Conservation (phyloP, 2,113 vertebrate species). For the Pollachius pollachius region DNA sequence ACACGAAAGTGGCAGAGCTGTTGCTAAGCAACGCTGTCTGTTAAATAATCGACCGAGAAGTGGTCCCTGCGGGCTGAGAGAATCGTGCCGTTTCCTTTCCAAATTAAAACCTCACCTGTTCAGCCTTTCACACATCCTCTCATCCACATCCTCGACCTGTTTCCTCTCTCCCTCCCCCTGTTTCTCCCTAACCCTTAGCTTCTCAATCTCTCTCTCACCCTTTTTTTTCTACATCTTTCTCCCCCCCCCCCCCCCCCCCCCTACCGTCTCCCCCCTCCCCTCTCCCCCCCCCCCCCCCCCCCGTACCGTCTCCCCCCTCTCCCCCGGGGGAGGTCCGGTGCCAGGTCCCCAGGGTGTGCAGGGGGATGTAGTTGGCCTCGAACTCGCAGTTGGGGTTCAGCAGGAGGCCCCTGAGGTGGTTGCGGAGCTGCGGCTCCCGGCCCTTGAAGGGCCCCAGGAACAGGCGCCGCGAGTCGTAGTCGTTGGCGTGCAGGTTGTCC, state of each 20-base stretch:
- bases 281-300: background rate
- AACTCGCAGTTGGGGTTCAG: slow-evolving; percentile 89
- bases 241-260: background rate
- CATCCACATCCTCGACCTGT: background rate
- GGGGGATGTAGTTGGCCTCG: slow-evolving; percentile 85
- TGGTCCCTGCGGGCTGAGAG: background rate
- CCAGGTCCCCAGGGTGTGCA: slow-evolving; percentile 82
- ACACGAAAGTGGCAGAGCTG: no score
- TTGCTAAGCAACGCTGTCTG: no score
- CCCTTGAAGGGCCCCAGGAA: slow-evolving; percentile 86
- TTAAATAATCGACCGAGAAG: no score
- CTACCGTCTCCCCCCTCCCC: slow-evolving; percentile 16
- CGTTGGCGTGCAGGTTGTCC: slow-evolving; percentile 88
- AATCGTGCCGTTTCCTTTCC: background rate
- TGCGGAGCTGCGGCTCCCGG: slow-evolving; percentile 69
- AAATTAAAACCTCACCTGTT: no score
- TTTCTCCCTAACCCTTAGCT: background rate
- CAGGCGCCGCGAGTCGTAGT: slow-evolving; percentile 84
- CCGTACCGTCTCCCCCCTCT: background rate
- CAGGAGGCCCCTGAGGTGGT: slow-evolving; percentile 75
- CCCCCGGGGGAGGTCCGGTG: slow-evolving; percentile 34
- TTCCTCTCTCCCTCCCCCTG: background rate
- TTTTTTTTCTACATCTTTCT: background rate
- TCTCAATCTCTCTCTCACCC: background rate
- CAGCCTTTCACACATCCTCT: no score